phyloP scores from a whole-genome alignment of 1,140 invertebrate genomes.

The Atta cephalotes region DNA sequence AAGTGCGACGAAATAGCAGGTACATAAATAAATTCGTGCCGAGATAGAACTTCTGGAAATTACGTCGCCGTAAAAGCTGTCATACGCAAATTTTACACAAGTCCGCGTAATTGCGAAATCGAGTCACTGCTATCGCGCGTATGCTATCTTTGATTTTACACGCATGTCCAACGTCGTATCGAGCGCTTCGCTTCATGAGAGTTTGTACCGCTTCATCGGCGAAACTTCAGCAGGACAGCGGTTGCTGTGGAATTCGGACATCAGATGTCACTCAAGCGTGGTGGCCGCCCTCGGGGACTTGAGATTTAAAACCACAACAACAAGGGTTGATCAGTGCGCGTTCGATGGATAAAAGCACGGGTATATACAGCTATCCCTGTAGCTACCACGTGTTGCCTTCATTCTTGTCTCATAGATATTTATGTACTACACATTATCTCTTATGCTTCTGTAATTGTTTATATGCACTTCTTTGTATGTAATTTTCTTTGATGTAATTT shows the following conservation, averaged over 20 bases:
- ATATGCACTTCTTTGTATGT: background rate
- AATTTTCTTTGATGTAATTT: background rate
- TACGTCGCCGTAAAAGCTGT: conserved; percentile 40
- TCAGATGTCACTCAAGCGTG: conserved; percentile 63
- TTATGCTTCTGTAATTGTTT: background rate
- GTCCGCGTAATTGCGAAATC: conserved; percentile 48
- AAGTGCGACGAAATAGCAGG: conserved; percentile 40
- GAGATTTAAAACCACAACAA: conserved; percentile 63
- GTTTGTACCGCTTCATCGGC: conserved; percentile 35
- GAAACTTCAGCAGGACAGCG: conserved; percentile 36
- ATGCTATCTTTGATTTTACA: conserved; percentile 38
- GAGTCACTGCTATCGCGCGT: conserved; percentile 6
- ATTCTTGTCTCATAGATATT: background rate
- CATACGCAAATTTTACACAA: conserved; percentile 26
- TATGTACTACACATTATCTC: background rate
- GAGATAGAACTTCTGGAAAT: conserved; percentile 45
- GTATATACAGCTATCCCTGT: background rate
- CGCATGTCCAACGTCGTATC: conserved; percentile 2
- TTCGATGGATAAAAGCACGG: conserved; percentile 44
- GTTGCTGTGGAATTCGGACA: conserved; percentile 57
- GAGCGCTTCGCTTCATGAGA: conserved; percentile 1
- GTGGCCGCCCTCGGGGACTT: conserved; percentile 34
- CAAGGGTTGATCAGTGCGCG: conserved; percentile 49
- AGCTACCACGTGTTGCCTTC: conserved; percentile 51
- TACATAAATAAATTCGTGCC: conserved; percentile 39